Base-by-base conservation (phyloP, 2,113 vertebrate species). In the Otolemur garnettii region DNA sequence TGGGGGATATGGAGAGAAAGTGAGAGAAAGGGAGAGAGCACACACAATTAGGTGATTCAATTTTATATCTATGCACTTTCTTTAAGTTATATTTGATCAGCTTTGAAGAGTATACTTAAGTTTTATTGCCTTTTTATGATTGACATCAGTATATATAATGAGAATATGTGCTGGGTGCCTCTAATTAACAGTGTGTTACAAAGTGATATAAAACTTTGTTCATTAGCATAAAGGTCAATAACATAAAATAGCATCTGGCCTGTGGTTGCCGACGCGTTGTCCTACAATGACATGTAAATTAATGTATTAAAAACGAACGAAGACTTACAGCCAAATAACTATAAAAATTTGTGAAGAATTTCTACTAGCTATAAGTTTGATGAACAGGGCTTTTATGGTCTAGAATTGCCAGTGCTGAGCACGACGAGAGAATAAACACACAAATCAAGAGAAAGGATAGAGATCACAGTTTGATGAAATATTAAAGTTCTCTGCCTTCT, bases 141-240 rank as follows among this genome's bases (percentile, higher is more conserved):
- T 80, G 33, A 79, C 77, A 72, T 96, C 19, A 28, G 8, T 60
- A 80, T 60, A 92, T 9, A 62, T 80, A 85, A 69, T 82, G 33
- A 86, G 85, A 92, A 84, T 60, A 75, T 75, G 50, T 18, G 33
- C 33, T 68, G 5, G 55, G 59, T 2, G 85, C 4, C 5, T 81
- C 64, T 95, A 96, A 92, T 92, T 94, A 92, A 89, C 45, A 75
- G n/a, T 90, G 8, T 59, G 59, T 42, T 81, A 26, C 38, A 74
- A 90, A 86, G 45, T 66, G 26, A 84, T 60, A 80, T 85, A 85
- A 90, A 93, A 75, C 38, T 74, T 93, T 90, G 57, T 42, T 75
- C 38, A 69, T 75, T 86, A 81, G 68, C 10, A 81, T 60, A 84
- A 89, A 86, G 90, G 60, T 91, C 75, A 87, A 62, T 78, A 77